phyloP scores from a whole-genome alignment of 2,888 invertebrate genomes.

The Caprella mutica region DNA sequence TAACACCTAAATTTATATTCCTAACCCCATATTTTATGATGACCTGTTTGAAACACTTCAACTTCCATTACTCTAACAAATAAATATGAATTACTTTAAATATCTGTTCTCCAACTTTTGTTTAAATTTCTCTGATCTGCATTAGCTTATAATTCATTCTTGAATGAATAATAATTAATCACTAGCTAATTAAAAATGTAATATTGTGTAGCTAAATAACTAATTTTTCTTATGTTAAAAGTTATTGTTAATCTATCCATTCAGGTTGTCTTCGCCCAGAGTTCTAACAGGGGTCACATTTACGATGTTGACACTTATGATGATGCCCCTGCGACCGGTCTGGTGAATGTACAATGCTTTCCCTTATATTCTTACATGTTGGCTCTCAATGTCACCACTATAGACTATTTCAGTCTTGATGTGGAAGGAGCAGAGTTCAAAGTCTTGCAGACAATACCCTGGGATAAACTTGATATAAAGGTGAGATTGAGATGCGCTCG shows the following conservation, averaged over 20 bases:
- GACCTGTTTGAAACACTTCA: too few species aligned
- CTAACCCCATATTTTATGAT: too few species aligned
- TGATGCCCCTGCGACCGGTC: constrained; percentile 27
- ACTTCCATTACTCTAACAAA: too few species aligned
- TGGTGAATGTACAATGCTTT: constrained; percentile 46
- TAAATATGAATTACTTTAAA: too few species aligned
- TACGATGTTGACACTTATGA: constrained; percentile 14
- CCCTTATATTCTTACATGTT: constrained; percentile 45
- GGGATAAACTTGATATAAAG: constrained; percentile 44
- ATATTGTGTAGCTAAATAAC: too few species aligned
- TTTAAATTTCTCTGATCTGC: too few species aligned
- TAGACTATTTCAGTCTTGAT: constrained; percentile 49
- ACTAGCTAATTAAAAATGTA: too few species aligned
- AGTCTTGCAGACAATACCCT: constrained; percentile 47
- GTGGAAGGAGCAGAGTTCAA: constrained; percentile 47
- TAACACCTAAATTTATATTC: neutral
- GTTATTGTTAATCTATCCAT: too few species aligned
- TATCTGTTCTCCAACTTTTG: too few species aligned
- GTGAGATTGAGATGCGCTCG: constrained; percentile 27
- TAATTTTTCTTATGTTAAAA: too few species aligned
- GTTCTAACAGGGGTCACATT: constrained; percentile 32
- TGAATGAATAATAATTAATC: too few species aligned
- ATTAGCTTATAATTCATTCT: too few species aligned
- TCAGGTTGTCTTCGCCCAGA: constrained; percentile 30
- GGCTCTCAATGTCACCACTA: constrained; percentile 43